These are phyloP conservation scores for Urocynchramus pylzowi DNA, from an alignment of 2,113 vertebrate species.

Conservation along the genomic window DNA sequence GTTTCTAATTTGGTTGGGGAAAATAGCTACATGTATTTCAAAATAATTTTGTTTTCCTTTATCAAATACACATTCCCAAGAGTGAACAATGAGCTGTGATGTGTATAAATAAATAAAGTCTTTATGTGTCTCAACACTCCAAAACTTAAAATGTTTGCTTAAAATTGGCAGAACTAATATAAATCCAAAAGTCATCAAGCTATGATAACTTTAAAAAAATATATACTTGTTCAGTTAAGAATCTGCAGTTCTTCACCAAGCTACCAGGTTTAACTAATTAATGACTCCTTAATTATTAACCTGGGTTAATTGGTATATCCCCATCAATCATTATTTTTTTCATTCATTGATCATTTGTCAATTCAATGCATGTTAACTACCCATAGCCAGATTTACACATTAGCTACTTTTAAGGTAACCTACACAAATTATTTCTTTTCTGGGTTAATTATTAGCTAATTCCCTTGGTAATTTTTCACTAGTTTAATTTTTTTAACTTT, in stretches of 20 bases:
- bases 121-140: background rate
- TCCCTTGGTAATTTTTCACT: background rate
- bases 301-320: background rate
- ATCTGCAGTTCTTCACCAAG: background rate
- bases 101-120: conserved; percentile 22
- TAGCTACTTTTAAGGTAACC: background rate
- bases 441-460: background rate
- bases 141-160: conserved; percentile 1
- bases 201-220: background rate
- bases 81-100: conserved; percentile 23
- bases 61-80: conserved; percentile 12
- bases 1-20: conserved; percentile 18
- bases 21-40: conserved; percentile 21
- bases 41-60: conserved; percentile 1
- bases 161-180: conserved; percentile 5
- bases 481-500: background rate
- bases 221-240: background rate
- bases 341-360: background rate
- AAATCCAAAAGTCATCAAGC: background rate
- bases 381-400: background rate
- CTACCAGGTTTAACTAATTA: background rate
- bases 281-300: background rate
- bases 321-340: background rate
- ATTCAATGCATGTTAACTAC: background rate
- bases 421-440: background rate